Conservation (phyloP, 2,797 vertebrate genomes). For the Phyllotis vaccarum region DNA sequence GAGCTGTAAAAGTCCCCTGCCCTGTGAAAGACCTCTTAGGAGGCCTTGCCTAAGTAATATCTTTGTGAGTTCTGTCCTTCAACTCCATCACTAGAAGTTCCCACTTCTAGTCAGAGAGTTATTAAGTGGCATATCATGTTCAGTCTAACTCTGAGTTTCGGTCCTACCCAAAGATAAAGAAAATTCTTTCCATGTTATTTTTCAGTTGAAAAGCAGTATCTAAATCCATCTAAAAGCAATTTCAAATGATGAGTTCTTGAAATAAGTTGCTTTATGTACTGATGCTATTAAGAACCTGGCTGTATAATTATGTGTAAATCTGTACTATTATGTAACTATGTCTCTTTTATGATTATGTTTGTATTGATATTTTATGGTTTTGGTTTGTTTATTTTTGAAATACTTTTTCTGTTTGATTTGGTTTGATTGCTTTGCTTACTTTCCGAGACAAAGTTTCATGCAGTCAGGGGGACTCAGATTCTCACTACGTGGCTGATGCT, state of each 20-base stretch:
- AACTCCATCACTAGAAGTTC: not conserved
- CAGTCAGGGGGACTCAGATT: not conserved
- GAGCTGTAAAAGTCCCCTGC: not conserved
- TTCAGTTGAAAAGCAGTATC: not conserved
- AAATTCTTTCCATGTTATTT: not conserved
- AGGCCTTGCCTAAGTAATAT: not conserved
- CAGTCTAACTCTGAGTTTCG: not conserved
- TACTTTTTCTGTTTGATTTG: not conserved
- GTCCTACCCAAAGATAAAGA: not conserved
- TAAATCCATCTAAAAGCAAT: constrained; percentile 6
- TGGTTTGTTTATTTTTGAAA: not conserved
- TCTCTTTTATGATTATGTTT: not conserved
- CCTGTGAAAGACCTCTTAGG: not conserved
- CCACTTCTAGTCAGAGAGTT: not conserved
- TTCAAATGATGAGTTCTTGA: constrained; percentile 13
- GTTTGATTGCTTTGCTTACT: not conserved
- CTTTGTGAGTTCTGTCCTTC: not conserved
- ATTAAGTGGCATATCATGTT: not conserved
- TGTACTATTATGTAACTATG: not conserved
- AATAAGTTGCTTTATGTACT: not conserved
- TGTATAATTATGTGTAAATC: not conserved
- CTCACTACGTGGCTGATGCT: not conserved
- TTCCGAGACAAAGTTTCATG: not conserved
- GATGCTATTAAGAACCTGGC: not conserved
- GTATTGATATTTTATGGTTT: not conserved